phyloP scores from a whole-genome alignment of 2,113 vertebrate genomes.

The Equus quagga region DNA sequence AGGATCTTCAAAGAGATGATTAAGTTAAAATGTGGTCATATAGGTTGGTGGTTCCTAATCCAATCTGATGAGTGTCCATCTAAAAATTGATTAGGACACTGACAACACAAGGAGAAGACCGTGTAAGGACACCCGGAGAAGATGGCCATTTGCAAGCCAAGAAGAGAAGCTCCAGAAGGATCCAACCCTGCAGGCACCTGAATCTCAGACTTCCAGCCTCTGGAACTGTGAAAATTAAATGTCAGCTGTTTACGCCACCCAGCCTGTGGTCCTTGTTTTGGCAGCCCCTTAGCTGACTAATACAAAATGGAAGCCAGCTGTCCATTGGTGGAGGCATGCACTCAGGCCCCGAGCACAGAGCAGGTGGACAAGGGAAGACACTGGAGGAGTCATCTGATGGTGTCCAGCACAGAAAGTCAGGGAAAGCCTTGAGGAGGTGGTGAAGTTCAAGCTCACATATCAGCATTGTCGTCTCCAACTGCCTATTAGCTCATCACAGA shows the following conservation, averaged over 20 bases:
- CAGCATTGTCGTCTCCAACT: not conserved
- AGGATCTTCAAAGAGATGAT: not conserved
- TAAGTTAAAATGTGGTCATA: not conserved
- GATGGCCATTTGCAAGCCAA: not conserved
- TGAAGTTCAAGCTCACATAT: not conserved
- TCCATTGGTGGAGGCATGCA: not conserved
- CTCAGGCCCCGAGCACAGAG: not conserved
- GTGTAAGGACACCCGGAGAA: not conserved
- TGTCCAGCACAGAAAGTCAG: not conserved
- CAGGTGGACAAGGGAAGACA: not conserved
- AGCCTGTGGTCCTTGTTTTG: too few relatives aligned
- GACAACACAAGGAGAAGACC: not conserved
- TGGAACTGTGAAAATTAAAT: not conserved
- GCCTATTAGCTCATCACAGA: not conserved
- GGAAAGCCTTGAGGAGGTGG: not conserved
- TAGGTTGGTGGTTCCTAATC: not conserved
- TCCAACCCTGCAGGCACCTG: not conserved
- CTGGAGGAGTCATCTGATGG: not conserved
- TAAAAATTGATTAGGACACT: not conserved
- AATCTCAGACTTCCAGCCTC: not conserved
- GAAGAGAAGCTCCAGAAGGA: not conserved
- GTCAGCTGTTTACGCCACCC: not conserved
- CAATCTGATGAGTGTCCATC: not conserved
- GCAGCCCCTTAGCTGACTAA: not conserved
- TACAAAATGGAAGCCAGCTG: not conserved